Percentiles rank a stretch among this genome's conserved stretches.
Conservation (phyloP, 2,888 invertebrate genomes). For the Drosophila neonasuta region DNA sequence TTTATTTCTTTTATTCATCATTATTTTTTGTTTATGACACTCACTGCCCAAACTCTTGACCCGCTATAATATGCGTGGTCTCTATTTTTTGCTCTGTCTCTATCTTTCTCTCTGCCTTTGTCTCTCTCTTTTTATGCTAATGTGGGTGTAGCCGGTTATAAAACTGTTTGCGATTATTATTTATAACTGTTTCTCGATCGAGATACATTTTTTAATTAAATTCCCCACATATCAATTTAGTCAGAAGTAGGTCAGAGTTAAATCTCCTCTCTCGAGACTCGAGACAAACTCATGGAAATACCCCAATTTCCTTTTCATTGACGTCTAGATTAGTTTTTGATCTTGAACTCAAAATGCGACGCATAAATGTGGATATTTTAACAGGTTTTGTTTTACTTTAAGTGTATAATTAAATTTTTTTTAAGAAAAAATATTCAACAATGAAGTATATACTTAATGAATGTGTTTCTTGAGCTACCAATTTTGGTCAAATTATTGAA, state of each 20-base stretch:
- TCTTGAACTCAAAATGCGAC: slow-evolving; percentile 1
- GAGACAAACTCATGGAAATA: slow-evolving; percentile 1
- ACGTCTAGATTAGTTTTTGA: neutral
- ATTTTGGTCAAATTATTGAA: neutral
- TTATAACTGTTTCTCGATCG: slow-evolving; percentile 58
- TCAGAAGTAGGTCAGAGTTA: slow-evolving; percentile 8
- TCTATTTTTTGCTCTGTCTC: neutral
- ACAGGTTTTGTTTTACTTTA: neutral
- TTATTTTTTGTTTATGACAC: slow-evolving; percentile 3
- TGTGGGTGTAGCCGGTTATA: slow-evolving; percentile 66
- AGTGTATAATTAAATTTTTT: neutral
- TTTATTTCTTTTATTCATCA: slow-evolving; percentile 10
- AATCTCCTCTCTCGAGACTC: neutral
- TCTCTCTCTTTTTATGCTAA: slow-evolving; percentile 50
- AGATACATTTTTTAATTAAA: slow-evolving; percentile 10
- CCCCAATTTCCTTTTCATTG: neutral
- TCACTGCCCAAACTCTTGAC: slow-evolving; percentile 40
- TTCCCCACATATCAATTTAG: neutral
- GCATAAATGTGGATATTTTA: neutral
- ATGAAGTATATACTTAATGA: neutral
- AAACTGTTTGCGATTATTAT: slow-evolving; percentile 41
- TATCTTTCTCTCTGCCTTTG: slow-evolving; percentile 20
- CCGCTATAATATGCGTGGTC: slow-evolving; percentile 35
- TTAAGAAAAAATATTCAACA: neutral
- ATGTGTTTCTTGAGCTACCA: neutral